Evolutionary conservation across 2,113 vertebrate species (phyloP).

Genomic region (Vombatus ursinus): DNA sequence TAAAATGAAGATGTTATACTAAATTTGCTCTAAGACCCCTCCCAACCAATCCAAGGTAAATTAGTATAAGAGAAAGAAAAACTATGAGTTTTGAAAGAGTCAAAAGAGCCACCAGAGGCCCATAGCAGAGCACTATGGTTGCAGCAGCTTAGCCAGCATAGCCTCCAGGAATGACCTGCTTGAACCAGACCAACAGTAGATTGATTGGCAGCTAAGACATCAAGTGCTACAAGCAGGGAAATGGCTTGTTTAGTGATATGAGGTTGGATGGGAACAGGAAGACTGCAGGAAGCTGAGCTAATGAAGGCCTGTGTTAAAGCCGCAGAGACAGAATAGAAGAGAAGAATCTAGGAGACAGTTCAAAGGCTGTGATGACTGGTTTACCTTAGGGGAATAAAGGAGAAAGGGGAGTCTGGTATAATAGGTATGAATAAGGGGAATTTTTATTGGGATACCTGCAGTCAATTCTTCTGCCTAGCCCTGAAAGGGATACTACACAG

Average conservation of each 20-base stretch:
- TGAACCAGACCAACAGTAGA: neutral
- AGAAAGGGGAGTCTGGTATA: neutral
- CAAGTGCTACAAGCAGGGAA: neutral
- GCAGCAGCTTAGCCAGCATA: neutral
- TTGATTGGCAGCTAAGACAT: neutral
- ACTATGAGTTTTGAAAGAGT: too few relatives aligned
- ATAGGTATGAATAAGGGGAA: neutral
- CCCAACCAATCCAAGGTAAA: too few relatives aligned
- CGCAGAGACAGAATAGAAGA: neutral
- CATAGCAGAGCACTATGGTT: too few relatives aligned
- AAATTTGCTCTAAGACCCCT: too few relatives aligned
- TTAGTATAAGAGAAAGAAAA: too few relatives aligned
- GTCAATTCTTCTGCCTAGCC: too few relatives aligned
- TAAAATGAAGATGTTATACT: too few relatives aligned
- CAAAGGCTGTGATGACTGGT: neutral
- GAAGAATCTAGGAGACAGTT: neutral
- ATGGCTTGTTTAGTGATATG: neutral
- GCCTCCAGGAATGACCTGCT: neutral
- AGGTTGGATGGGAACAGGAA: neutral
- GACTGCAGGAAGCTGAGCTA: neutral
- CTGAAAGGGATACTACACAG: neutral
- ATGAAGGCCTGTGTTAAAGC: neutral
- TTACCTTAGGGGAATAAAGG: neutral
- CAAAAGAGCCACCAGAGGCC: too few relatives aligned
- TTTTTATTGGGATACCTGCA: too few relatives aligned